Evolutionary conservation across 2,113 vertebrate genomes (phyloP).

Genomic region (Planiliza haematocheilus): DNA sequence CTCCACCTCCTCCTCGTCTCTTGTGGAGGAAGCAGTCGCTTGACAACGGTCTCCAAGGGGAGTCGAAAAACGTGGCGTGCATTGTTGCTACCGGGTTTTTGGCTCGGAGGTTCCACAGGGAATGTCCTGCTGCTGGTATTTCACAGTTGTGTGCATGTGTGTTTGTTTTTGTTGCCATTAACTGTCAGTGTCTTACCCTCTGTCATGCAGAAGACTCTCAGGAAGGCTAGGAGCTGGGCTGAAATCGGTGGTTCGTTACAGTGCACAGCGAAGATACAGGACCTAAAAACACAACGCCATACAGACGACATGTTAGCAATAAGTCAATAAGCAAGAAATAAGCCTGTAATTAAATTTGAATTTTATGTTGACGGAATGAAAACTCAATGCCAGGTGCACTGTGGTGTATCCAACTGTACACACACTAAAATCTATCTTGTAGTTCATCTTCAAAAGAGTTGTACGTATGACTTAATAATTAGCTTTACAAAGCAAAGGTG

Average conservation of each 20-base stretch:
- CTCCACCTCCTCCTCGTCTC: conserved; percentile 1
- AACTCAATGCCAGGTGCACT: too few relatives aligned
- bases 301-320: background rate
- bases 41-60: background rate
- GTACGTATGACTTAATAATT: too few relatives aligned
- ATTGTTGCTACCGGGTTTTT: conserved; percentile 25
- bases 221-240: conserved; percentile 96
- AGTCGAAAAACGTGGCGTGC: background rate
- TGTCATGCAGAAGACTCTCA: conserved; percentile 98
- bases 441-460: too few relatives aligned
- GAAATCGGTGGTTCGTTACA: conserved; percentile 94
- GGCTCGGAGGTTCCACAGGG: background rate
- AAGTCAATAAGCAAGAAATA: background rate
- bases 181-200: conserved; percentile 87
- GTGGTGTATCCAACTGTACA: too few relatives aligned
- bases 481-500: too few relatives aligned
- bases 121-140: conserved; percentile 8
- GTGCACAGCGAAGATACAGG: conserved; percentile 94
- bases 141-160: conserved; percentile 14
- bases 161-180: background rate
- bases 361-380: too few relatives aligned
- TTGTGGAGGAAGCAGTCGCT: conserved; percentile 24
- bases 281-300: conserved; percentile 80
- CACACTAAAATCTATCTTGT: too few relatives aligned
- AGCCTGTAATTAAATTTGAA: background rate